phyloP scores from a whole-genome alignment of 2,888 invertebrate species.

The Lagria hirta region DNA sequence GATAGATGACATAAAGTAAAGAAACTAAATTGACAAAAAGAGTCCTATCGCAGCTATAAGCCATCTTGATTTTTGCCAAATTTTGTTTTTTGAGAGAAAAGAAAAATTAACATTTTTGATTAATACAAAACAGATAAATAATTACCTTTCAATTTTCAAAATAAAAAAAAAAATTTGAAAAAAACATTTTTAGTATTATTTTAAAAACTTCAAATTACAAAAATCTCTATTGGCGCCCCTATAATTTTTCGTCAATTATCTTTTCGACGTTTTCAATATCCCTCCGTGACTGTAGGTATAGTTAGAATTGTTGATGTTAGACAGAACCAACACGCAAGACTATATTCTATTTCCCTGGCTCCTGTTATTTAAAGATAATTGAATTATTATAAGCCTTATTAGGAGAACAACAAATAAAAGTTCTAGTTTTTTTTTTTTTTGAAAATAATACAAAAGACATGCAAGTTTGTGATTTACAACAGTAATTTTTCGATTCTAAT shows the following conservation, averaged over 20 bases:
- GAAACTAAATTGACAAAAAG: no score
- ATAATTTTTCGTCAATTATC: conserved; percentile 14
- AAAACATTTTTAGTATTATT: no score
- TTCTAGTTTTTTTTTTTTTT: conserved; percentile 11
- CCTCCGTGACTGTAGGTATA: conserved; percentile 18
- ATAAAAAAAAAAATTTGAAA: no score
- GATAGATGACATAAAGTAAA: no score
- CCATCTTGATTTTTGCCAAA: no score
- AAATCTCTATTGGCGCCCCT: conserved; percentile 13
- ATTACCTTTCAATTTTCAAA: no score
- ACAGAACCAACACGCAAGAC: conserved; percentile 15
- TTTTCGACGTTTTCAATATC: conserved; percentile 16
- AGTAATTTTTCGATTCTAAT: conserved; percentile 8
- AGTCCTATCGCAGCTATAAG: no score
- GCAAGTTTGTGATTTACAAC: conserved; percentile 17
- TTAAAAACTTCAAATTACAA: no score
- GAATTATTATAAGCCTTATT: conserved; percentile 35
- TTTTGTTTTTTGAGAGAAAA: no score
- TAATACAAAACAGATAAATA: no score
- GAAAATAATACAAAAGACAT: conserved; percentile 9
- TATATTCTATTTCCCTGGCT: conserved; percentile 16
- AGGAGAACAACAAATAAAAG: conserved; percentile 19
- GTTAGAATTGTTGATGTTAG: conserved; percentile 14
- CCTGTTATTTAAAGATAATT: conserved; percentile 30
- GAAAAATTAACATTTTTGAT: no score